Conservation (phyloP, 2,888 invertebrate species). For the Saturnia japonica region DNA sequence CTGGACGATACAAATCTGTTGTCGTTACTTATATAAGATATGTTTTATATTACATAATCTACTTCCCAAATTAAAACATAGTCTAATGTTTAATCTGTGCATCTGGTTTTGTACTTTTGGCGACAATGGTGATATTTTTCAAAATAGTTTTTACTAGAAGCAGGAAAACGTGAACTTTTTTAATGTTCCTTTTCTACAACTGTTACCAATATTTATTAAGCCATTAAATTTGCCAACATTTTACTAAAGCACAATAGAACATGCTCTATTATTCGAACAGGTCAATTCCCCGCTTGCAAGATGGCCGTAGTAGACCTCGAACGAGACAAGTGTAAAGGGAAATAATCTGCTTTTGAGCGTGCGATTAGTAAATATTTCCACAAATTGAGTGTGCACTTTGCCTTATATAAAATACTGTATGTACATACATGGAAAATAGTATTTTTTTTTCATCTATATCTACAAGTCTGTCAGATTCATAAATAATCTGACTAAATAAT, state of each 20-base stretch:
- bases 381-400: constrained; percentile 39
- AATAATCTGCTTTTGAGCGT: constrained; percentile 8
- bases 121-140: not conserved
- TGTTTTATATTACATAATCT: constrained; percentile 2
- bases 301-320: not conserved
- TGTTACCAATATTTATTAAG: too few relatives aligned
- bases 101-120: not conserved
- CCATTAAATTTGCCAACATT: not conserved
- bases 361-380: constrained; percentile 1
- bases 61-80: not conserved
- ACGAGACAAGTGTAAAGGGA: not conserved
- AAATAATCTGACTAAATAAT: constrained; percentile 30
- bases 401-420: constrained; percentile 31
- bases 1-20: constrained; percentile 7
- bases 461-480: constrained; percentile 32
- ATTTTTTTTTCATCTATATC: constrained; percentile 25
- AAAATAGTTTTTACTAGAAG: too few relatives aligned
- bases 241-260: not conserved
- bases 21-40: constrained; percentile 7
- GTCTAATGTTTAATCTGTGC: not conserved
- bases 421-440: constrained; percentile 30
- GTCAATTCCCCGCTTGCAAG: not conserved
- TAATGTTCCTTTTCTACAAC: too few relatives aligned
- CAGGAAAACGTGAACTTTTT: too few relatives aligned
- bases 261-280: not conserved